A percentile compares a stretch with the other conserved stretches of the same genome.
Conservation (phyloP, 2,113 vertebrate genomes). For the Tylochromis polylepis region DNA sequence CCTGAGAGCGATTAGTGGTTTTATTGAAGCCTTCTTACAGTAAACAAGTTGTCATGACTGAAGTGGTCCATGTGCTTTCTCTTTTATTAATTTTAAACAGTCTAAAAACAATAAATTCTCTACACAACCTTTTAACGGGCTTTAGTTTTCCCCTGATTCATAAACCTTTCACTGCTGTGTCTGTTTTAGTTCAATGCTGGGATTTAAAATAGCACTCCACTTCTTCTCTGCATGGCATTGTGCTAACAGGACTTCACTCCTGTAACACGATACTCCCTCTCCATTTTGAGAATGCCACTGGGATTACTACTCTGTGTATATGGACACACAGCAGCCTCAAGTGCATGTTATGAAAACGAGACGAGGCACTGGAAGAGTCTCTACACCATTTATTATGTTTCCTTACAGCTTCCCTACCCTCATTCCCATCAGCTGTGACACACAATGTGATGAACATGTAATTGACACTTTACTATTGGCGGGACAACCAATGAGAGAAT, state of each 20-base stretch:
- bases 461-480: conserved; percentile 16
- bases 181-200: background rate
- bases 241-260: background rate
- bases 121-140: background rate
- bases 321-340: background rate
- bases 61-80: background rate
- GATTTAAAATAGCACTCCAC: conserved; percentile 44
- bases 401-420: conserved; percentile 12
- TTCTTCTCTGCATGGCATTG: conserved; percentile 21
- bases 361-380: background rate
- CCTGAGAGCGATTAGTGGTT: background rate
- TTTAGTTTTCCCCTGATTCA: background rate
- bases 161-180: background rate
- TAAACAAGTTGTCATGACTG: background rate
- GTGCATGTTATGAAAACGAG: background rate
- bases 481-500: background rate
- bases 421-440: conserved; percentile 31
- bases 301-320: background rate
- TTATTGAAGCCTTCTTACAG: background rate
- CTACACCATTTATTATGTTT: conserved; percentile 68
- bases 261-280: conserved; percentile 31
- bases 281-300: background rate
- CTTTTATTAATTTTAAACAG: background rate
- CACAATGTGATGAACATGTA: conserved; percentile 39
- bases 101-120: background rate